Base-by-base conservation (phyloP, 2,113 vertebrate genomes). In the Callionymus lyra region DNA sequence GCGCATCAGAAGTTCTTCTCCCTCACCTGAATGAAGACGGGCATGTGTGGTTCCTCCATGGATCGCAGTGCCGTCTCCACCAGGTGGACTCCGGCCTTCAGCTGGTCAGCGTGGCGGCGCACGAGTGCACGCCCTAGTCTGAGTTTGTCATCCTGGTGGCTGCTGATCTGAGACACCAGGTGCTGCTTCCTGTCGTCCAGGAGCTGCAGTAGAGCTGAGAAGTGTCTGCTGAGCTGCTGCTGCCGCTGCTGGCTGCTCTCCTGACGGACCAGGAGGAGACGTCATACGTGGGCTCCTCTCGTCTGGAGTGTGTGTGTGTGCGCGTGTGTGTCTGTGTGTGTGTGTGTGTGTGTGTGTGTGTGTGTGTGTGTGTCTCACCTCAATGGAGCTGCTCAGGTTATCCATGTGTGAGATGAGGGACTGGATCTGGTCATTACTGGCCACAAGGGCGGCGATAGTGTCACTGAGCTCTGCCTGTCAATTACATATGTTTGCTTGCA, bases 111-210 rank as follows among this genome's bases (percentile, higher is more conserved):
- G n/a, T n/a, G n/a, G n/a, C n/a, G n/a, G n/a, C n/a, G n/a, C n/a
- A n/a, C n/a, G n/a, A n/a, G n/a, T n/a, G n/a, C n/a, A n/a, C n/a
- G n/a, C n/a, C n/a, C n/a, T n/a, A n/a, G n/a, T n/a, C n/a, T n/a
- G n/a, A n/a, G n/a, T n/a, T n/a, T n/a, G n/a, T n/a, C n/a, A n/a
- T n/a, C n/a, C n/a, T n/a, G n/a, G 50, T 90, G 80, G 0, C 51
- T 74, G 1, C 82, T 65, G 1, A 97, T 74, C 6, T 70, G 58
- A 18, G 84, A 86, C 53, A 95, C 81, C 74, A 96, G 74, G 52
- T 92, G 87, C 35, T 80, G 86, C 70, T 93, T 95, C 4, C 89
- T 53, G 70, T 96, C 89, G 64, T 97, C 93, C 81, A 97, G 71
- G 61, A 88, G 75, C 0, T 78, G 61, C 9, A 79, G 88, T 21